phyloP scores from a whole-genome alignment of 2,113 vertebrate species.

The Sceloporus undulatus region DNA sequence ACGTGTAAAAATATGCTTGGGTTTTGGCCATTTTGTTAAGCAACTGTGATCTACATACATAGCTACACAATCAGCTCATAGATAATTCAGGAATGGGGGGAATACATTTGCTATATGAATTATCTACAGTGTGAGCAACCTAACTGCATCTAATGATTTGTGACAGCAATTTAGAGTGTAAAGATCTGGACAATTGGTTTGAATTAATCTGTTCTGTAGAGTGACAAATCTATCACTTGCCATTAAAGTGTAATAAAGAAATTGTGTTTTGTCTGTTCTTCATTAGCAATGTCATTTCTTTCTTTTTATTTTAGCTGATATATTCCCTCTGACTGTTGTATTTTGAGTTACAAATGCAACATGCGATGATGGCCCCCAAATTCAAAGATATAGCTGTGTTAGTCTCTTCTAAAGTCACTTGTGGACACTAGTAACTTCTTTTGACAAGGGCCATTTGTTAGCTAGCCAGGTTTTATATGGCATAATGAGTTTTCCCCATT shows the following conservation, averaged over 20 bases:
- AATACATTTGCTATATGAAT: not conserved
- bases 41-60: not conserved
- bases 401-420: not conserved
- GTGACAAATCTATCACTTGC: slow-evolving; percentile 38
- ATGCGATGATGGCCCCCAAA: accelerated
- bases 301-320: not conserved
- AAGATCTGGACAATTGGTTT: slow-evolving; percentile 64
- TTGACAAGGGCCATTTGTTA: not conserved
- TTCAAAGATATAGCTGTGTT: too few species aligned
- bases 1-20: slow-evolving; percentile 51
- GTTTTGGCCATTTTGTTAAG: not conserved
- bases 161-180: slow-evolving; percentile 56
- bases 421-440: slow-evolving; percentile 35
- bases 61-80: slow-evolving; percentile 38
- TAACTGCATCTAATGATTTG: slow-evolving; percentile 60
- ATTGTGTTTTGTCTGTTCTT: slow-evolving; percentile 20
- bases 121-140: slow-evolving; percentile 38
- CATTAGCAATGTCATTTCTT: not conserved
- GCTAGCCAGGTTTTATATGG: not conserved
- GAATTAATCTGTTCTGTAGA: slow-evolving; percentile 59
- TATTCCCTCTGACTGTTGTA: not conserved
- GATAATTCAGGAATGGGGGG: slow-evolving; percentile 8
- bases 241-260: slow-evolving; percentile 7
- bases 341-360: not conserved
- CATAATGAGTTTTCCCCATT: slow-evolving; percentile 42